phyloP scores from a whole-genome alignment of 2,797 vertebrate genomes.

The Eospalax fontanierii region DNA sequence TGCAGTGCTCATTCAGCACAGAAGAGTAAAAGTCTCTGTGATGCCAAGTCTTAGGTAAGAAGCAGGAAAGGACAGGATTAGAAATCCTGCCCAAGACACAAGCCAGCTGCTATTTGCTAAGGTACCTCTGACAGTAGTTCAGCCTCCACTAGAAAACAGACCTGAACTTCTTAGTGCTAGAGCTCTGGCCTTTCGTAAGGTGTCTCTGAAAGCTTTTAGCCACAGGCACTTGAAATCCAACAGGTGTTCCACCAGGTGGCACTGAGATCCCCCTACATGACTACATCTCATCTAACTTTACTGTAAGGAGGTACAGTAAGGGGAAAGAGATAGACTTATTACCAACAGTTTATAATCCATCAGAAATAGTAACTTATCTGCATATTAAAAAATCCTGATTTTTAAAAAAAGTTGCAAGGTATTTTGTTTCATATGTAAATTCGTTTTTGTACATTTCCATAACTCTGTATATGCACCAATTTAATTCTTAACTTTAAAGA shows the following conservation, averaged over 20 bases:
- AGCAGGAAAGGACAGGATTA: slow-evolving; percentile 8
- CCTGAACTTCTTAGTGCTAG: neutral
- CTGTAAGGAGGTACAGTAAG: neutral
- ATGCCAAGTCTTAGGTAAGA: neutral
- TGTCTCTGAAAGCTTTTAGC: neutral
- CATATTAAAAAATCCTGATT: neutral
- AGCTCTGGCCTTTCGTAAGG: neutral
- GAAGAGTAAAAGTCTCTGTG: neutral
- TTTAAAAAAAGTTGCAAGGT: neutral
- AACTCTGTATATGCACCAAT: neutral
- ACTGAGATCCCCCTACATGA: neutral
- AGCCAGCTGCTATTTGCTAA: neutral
- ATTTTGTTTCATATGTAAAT: neutral
- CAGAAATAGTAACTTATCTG: neutral
- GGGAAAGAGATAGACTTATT: neutral
- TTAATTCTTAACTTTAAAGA: neutral
- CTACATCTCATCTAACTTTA: neutral
- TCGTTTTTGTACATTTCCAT: slow-evolving; percentile 11
- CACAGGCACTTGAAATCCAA: neutral
- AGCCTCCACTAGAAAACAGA: neutral
- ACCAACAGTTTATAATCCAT: neutral
- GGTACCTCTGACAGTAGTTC: neutral
- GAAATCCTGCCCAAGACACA: neutral
- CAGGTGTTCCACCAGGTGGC: neutral
- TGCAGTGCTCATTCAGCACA: neutral